These are phyloP conservation scores for Carcina quercana DNA, from an alignment of 2,888 invertebrate genomes.

Conservation along the genomic window DNA sequence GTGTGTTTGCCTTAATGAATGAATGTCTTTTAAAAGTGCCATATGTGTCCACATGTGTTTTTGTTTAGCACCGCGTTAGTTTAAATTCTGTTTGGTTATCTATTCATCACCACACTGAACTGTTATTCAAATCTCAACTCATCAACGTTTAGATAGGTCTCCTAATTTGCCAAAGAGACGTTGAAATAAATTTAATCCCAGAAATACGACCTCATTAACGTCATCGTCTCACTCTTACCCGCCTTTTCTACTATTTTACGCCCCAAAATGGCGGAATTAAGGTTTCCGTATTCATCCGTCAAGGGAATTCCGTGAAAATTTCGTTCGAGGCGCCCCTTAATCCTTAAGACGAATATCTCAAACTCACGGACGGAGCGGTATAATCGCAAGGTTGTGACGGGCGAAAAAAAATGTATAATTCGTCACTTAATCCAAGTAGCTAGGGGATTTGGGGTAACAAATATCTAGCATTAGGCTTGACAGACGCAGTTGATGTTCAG, in stretches of 20 bases:
- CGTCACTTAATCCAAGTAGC: constrained; percentile 60
- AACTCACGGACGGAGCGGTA: constrained; percentile 61
- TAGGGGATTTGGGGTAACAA: constrained; percentile 48
- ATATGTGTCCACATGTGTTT: constrained; percentile 43
- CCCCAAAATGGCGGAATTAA: constrained; percentile 57
- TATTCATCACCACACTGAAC: too few species aligned
- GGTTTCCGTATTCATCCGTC: constrained; percentile 63
- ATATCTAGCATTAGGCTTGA: constrained; percentile 55
- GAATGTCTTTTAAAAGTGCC: constrained; percentile 64
- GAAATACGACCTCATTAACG: too few species aligned
- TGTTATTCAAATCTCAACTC: too few species aligned
- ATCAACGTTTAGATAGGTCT: too few species aligned
- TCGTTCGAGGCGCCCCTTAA: constrained; percentile 58
- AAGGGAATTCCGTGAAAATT: constrained; percentile 61
- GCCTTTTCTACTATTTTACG: constrained; percentile 52
- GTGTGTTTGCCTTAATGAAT: constrained; percentile 67
- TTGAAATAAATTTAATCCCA: too few species aligned
- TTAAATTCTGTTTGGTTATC: too few species aligned
- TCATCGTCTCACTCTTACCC: constrained; percentile 29
- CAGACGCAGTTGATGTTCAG: constrained; percentile 25
- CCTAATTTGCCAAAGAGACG: too few species aligned
- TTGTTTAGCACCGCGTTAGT: too few species aligned
- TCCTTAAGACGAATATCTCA: constrained; percentile 69
- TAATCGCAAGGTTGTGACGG: constrained; percentile 62
- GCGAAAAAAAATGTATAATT: constrained; percentile 64